Evolutionary conservation across 2,888 invertebrate genomes (phyloP).

Genomic region (Nomada ruficornis): DNA sequence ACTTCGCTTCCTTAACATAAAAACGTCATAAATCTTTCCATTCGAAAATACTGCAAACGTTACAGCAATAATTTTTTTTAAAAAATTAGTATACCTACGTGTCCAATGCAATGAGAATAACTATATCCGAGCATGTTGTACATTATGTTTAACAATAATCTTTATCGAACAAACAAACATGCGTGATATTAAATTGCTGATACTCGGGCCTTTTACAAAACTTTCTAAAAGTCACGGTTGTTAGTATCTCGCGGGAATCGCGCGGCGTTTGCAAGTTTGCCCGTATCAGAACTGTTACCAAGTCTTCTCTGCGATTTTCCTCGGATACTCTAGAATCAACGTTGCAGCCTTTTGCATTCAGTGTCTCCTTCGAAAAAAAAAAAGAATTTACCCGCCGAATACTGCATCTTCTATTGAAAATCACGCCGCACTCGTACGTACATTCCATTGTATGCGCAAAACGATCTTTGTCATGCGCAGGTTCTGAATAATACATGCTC

Average conservation of each 20-base stretch:
- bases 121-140: background rate
- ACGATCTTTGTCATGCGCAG: constrained; percentile 8
- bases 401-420: background rate
- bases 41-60: too few relatives aligned
- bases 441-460: constrained; percentile 12
- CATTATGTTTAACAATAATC: background rate
- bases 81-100: too few relatives aligned
- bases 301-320: background rate
- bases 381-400: background rate
- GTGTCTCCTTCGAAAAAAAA: background rate
- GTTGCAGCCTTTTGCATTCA: background rate
- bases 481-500: constrained; percentile 19
- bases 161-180: constrained; percentile 1
- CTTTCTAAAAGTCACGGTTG: background rate
- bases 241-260: constrained; percentile 8
- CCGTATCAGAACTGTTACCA: constrained; percentile 7
- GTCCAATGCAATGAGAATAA: too few relatives aligned
- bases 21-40: too few relatives aligned
- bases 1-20: too few relatives aligned
- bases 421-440: background rate
- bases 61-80: too few relatives aligned
- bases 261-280: constrained; percentile 14
- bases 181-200: background rate
- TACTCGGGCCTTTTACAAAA: background rate
- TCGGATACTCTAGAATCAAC: background rate